Conservation (phyloP, 2,113 vertebrate species). For the Diadophis punctatus region DNA sequence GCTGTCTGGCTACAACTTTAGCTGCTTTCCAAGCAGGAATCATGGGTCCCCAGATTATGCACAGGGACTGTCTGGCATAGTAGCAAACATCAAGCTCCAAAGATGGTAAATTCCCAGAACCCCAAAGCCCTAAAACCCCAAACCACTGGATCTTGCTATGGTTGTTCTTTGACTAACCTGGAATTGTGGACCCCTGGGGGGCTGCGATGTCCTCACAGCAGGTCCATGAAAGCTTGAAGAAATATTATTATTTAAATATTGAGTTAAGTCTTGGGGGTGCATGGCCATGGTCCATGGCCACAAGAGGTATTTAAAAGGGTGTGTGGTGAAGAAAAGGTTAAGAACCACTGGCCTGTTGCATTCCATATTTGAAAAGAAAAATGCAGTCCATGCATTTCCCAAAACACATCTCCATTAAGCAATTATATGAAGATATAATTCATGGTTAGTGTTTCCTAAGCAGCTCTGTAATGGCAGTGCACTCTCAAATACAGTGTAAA, state of each 20-base stretch:
- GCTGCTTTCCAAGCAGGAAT: neutral
- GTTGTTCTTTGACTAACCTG: neutral
- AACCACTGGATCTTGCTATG: neutral
- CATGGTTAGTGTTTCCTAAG: neutral
- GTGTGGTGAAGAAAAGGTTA: neutral
- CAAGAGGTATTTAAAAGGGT: neutral
- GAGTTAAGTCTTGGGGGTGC: neutral
- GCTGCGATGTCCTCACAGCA: neutral
- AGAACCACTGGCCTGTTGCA: neutral
- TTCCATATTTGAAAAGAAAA: neutral
- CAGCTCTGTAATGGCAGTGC: neutral
- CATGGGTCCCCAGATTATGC: neutral
- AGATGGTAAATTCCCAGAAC: neutral
- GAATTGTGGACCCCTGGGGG: neutral
- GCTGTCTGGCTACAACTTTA: neutral
- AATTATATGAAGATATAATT: constrained; percentile 8
- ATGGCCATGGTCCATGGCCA: neutral
- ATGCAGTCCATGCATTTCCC: neutral
- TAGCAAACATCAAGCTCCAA: neutral
- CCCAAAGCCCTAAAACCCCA: neutral
- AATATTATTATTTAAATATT: neutral
- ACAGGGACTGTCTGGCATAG: neutral
- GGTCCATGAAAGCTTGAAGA: neutral
- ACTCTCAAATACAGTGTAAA: neutral
- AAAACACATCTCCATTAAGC: neutral